Evolutionary conservation across 2,888 invertebrate genomes (phyloP), one percentile per base, ranked within the genome.

Genomic region (Microchrysa polita): DNA sequence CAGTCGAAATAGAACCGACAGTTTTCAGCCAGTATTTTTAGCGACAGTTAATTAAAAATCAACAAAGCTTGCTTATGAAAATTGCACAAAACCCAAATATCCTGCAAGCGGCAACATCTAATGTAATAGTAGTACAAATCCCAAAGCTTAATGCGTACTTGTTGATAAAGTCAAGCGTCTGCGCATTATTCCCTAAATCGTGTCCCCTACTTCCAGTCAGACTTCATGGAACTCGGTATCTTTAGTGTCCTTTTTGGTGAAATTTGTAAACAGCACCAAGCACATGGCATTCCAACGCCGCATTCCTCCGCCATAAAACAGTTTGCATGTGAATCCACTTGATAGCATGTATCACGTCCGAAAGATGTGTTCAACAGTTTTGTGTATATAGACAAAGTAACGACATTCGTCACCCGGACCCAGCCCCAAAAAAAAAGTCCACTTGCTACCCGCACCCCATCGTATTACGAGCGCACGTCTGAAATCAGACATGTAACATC

Each of bases 241-340:
- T 34, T 34, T 7, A 34, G n/a, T n/a, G n/a, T 34, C 7, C 27
- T 34, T 34, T 34, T 34, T 60, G 9, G 27, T 60, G 27, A 22
- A 63, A 53, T 73, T 73, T 73, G 73, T 73, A 73, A 73, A 73
- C 65, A 73, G 65, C n/a, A n/a, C 34, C n/a, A 73, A 53, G 65
- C 73, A 73, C 73, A 73, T 73, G 73, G 73, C 65, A 65, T 44
- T 27, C 20, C 55, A 53, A 53, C 40, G 23, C 55, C 57, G 55
- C 55, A 69, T 69, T 67, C 69, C 42, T 69, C 48, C 48, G 4
- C 10, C 40, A 9, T n/a, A n/a, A 20, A 53, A 18, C 52, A 67
- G 27, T n/a, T n/a, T 34, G 27, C 27, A 7, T n/a, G 22, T 23
- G 42, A 69, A 57, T 57, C 55, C 27, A 22, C 34, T 40, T 69